phyloP scores from a whole-genome alignment of 2,113 vertebrate genomes.

The Plecturocebus donacophilus region DNA sequence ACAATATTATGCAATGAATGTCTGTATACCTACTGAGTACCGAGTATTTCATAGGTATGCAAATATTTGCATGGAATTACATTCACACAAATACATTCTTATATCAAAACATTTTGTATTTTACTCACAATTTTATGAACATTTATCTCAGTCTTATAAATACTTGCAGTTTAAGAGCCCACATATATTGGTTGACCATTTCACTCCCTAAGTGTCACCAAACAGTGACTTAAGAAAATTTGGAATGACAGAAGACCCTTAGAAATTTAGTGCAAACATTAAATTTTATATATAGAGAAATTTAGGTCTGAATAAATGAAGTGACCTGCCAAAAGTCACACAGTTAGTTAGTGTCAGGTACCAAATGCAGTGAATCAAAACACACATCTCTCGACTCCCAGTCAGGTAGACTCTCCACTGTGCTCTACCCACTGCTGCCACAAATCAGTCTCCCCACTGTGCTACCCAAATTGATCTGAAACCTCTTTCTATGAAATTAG shows the following conservation, averaged over 20 bases:
- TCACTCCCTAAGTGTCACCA: not conserved
- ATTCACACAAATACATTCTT: conserved; percentile 2
- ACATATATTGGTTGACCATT: not conserved
- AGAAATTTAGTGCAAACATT: not conserved
- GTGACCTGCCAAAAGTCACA: not conserved
- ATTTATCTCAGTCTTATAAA: not conserved
- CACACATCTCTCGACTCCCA: not conserved
- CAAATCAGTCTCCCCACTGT: not conserved
- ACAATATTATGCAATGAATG: not conserved
- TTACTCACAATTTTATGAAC: conserved; percentile 13
- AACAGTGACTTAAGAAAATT: conserved; percentile 20
- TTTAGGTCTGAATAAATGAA: not conserved
- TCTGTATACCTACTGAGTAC: not conserved
- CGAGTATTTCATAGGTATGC: not conserved
- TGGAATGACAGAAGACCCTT: not conserved
- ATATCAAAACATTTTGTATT: not conserved
- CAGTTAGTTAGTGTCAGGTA: not conserved
- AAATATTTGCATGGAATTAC: conserved; percentile 28
- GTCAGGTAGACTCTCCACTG: not conserved
- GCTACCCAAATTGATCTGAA: not conserved
- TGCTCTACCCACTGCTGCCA: not conserved
- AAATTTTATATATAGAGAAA: not conserved
- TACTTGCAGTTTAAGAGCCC: not conserved
- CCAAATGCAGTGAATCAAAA: not conserved
- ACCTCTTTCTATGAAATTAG: not conserved